Base-by-base conservation (phyloP, 2,113 vertebrate species). In the Synodontis membranacea region DNA sequence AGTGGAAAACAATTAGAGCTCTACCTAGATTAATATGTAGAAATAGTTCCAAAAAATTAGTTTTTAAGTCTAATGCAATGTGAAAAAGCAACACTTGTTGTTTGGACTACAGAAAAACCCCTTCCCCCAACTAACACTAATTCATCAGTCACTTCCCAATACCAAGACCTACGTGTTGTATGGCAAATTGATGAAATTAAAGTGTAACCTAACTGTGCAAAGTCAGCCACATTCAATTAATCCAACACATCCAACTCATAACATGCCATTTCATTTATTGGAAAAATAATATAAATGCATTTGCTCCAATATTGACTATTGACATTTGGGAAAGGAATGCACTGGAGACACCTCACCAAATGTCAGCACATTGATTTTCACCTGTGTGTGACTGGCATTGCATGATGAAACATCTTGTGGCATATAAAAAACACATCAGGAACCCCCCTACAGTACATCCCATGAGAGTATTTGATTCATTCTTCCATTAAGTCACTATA, bases 101-200 rank as follows among this genome's bases (percentile, higher is more conserved):
- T 88, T 84, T 70, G 86, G 88, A 86, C 88, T 88, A 86, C 86
- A 92, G 85, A 82, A 66, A 11, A 66, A 46, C 84, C 84, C 82
- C 86, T 87, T 91, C 85, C 89, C 78, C 79, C 62, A 23, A 91
- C 87, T 78, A 80, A 91, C 91, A 94, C 93, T 90, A 90, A 94
- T 93, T 91, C 78, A 81, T 76, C 86, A 93, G 92, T 93, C 90
- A 91, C 92, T 94, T 93, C 89, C 66, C 86, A 91, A 89, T 90
- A 86, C 52, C 34, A n/a, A n/a, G 88, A 84, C 87, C 90, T 91
- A 89, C 56, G 80, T 88, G 88, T 86, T 83, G 39, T 60, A 76
- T 86, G 89, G 64, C 85, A 89, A 91, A 92, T 88, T 89, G 87
- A 94, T 91, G 88, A 84, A 91, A 91, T 92, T 91, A 89, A 58